Base-by-base conservation (phyloP, 1,140 invertebrate genomes). In the Drosophila albomicans region DNA sequence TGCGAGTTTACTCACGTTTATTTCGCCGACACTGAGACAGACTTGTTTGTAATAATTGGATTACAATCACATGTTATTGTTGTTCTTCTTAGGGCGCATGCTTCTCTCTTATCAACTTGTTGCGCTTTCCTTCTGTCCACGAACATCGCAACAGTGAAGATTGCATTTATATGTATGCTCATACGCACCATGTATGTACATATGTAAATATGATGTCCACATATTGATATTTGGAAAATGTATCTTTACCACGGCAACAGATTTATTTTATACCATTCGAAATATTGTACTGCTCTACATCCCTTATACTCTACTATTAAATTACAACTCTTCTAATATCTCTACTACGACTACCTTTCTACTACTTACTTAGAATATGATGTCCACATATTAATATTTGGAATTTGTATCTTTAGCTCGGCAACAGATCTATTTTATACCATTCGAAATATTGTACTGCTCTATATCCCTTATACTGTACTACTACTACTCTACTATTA, bases 31-130 rank as follows among this genome's bases (percentile, higher is more conserved):
- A 80, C 82, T 74, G 78, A 75, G 74, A 72, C 56, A 75, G 74
- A 72, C 56, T 49, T 76, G 70, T 65, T 54, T 35, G 63, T 76
- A 88, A 76, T 88, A 86, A 86, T 86, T 86, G 82, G 84, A 86
- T 86, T 86, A 88, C 71, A 87, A 87, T 67, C 46, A 43, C 54
- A 38, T 52, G 49, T 56, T 74, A 43, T 52, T 73, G 45, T 71
- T 71, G 52, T 54, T 65, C 54, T 63, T 82, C 65, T 54, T 63
- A 81, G 49, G 57, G 62, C 65, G 61, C 59, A 54, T 54, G 61
- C 35, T 10, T 38, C 35, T 41, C 66, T 57, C 61, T 52, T 46
- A 66, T 64, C 82, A 79, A 86, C 82, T 82, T 86, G 82, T 86
- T 86, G 82, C 46, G 38, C 16, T 30, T 41, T 20, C 20, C 49